A percentile compares a stretch with the other conserved stretches of the same genome.
Conservation (phyloP, 2,797 vertebrate genomes). For the Rhinichthys osculus region DNA sequence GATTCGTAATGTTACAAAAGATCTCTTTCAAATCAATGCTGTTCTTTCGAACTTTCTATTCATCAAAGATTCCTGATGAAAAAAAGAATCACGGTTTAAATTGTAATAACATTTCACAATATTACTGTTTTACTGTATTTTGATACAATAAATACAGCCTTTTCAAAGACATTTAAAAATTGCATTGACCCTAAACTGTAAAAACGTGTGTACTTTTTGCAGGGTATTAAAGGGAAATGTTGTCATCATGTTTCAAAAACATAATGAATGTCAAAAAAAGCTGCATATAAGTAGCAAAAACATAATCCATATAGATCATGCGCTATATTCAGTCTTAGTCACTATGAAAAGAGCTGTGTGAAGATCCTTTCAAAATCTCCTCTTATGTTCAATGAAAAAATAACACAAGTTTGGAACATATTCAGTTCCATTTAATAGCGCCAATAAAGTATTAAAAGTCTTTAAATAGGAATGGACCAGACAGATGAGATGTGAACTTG, state of each 20-base stretch:
- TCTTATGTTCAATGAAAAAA: neutral
- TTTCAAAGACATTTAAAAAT: no score
- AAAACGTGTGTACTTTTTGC: neutral
- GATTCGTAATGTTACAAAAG: no score
- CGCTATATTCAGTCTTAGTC: neutral
- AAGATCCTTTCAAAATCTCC: neutral
- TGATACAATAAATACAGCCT: no score
- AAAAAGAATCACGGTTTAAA: no score
- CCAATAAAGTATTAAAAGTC: conserved; percentile 38
- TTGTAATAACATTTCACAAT: no score
- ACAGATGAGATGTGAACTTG: conserved; percentile 36
- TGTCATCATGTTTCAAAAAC: neutral
- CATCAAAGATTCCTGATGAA: no score
- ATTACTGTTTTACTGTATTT: no score
- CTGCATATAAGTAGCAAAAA: neutral
- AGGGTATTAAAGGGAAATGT: neutral
- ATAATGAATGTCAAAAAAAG: neutral
- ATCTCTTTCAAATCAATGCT: no score
- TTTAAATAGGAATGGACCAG: conserved; percentile 33
- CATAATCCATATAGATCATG: neutral
- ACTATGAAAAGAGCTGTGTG: neutral
- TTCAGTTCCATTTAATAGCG: conserved; percentile 1
- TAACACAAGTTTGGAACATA: neutral
- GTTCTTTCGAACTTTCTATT: no score
- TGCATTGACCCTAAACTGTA: no score